Evolutionary conservation across 2,888 invertebrate species (phyloP).

Genomic region (Drosophila longiperda): DNA sequence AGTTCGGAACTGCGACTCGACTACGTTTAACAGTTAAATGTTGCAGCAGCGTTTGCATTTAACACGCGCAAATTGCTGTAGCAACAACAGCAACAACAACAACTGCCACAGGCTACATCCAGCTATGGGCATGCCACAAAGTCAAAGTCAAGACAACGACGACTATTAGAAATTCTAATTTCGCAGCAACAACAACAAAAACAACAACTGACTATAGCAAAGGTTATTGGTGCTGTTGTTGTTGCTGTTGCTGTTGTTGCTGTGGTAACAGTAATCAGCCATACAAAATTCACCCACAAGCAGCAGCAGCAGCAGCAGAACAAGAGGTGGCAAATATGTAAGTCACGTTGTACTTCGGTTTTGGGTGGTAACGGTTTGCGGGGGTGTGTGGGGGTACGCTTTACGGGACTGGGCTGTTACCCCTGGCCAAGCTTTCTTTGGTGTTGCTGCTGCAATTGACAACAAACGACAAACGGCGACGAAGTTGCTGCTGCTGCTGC

Average conservation of each 20-base stretch:
- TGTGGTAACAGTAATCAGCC: slow-evolving; percentile 60
- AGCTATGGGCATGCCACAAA: slow-evolving; percentile 50
- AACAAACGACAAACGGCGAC: slow-evolving; percentile 56
- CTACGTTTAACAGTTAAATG: slow-evolving; percentile 75
- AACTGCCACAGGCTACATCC: slow-evolving; percentile 23
- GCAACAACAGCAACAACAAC: slow-evolving; percentile 38
- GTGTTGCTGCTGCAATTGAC: slow-evolving; percentile 68
- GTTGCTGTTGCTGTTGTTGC: slow-evolving; percentile 2
- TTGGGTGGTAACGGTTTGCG: slow-evolving; percentile 25
- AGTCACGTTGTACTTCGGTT: slow-evolving; percentile 68
- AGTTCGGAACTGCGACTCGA: slow-evolving; percentile 18
- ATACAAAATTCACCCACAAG: slow-evolving; percentile 72
- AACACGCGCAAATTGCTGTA: slow-evolving; percentile 77
- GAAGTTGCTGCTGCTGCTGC: slow-evolving; percentile 40
- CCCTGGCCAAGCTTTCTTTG: slow-evolving; percentile 65
- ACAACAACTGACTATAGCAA: slow-evolving; percentile 40
- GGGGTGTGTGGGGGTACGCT: not conserved
- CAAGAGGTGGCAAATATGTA: slow-evolving; percentile 80
- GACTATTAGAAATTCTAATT: slow-evolving; percentile 79
- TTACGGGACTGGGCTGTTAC: slow-evolving; percentile 34
- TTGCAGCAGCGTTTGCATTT: slow-evolving; percentile 72
- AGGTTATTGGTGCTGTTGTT: slow-evolving; percentile 9
- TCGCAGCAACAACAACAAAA: slow-evolving; percentile 37
- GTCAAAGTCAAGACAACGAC: slow-evolving; percentile 60
- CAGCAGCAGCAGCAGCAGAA: slow-evolving; percentile 47